Evolutionary conservation across 2,888 invertebrate genomes (phyloP), one percentile per base, ranked within the genome.

Genomic region (Alcis repandata): DNA sequence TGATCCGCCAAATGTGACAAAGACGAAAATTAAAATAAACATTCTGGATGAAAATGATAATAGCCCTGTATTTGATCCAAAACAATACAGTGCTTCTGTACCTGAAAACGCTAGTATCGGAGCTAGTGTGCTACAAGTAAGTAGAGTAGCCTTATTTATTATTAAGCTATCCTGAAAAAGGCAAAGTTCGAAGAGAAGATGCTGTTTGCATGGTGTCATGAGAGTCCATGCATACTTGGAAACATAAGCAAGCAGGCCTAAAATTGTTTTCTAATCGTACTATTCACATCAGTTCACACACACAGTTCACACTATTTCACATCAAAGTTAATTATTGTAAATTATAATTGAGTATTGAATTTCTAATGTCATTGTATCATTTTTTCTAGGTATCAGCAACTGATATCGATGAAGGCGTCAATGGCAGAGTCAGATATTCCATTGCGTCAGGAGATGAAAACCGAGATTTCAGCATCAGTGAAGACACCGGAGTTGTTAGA

Each of bases 101-200:
- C 97, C 97, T 0, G 99, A 99, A 92, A 98, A 98, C 87, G 97
- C 98, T n/a, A 97, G 97, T 73, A 97, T 98, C 74, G 99, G 98
- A 7, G 97, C 97, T 45, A 98, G 97, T 85, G 97, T 99, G 0
- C 87, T 98, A 43, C 97, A 97, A 94, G 97, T 96, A 88, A 87
- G 80, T 76, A 56, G n/a, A 60, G 60, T n/a, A n/a, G n/a, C n/a
- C 15, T 11, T 22, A 52, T 32, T 22, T 60, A 57, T 61, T 63
- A 57, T n/a, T 63, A 32, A 15, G 46, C 43, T n/a, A 17, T 17
- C 15, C 32, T 8, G 0, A 17, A 48, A 46, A 48, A 19, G 27
- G 43, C 15, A 22, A 22, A 46, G 22, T 17, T 1, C 1, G 9
- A 7, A n/a, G 1, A 20, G 11, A 0, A 13, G n/a, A 27, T 22